Evolutionary conservation across 2,113 vertebrate genomes (phyloP).

Genomic region (Neotoma lepida): DNA sequence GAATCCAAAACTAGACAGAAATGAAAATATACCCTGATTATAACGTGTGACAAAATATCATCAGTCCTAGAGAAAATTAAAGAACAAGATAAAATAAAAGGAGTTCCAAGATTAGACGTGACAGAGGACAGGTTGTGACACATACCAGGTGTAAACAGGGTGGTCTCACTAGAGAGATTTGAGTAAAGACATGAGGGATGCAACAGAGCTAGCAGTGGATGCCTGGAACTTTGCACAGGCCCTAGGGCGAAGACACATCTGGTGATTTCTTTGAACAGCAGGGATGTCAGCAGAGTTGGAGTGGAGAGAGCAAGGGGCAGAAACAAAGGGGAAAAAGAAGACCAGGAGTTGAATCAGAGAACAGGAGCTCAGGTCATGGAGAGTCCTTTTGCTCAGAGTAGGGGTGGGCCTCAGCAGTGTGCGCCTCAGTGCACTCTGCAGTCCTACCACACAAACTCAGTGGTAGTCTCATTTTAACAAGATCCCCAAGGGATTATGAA

Average conservation of each 20-base stretch:
- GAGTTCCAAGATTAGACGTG: not conserved
- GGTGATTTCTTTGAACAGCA: not conserved
- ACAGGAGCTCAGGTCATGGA: not conserved
- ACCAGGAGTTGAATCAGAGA: not conserved
- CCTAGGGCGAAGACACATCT: not conserved
- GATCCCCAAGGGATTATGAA: not conserved
- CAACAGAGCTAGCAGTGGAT: not conserved
- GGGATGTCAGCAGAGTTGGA: not conserved
- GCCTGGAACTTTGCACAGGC: not conserved
- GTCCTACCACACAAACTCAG: not conserved
- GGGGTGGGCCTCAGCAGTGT: not conserved
- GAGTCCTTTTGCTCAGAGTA: not conserved
- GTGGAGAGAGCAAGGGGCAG: not conserved
- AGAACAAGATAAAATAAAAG: conserved; percentile 10
- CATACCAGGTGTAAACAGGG: not conserved
- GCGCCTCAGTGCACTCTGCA: not conserved
- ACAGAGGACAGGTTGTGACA: not conserved
- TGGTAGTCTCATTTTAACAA: conserved; percentile 4
- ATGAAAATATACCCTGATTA: not conserved
- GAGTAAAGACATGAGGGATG: conserved; percentile 33
- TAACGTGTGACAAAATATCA: not conserved
- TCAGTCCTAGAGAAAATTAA: not conserved
- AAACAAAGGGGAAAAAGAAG: not conserved
- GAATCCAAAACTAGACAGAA: conserved; percentile 39
- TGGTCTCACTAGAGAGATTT: not conserved